Conservation (phyloP, 2,797 vertebrate genomes). For the Orientallactaga sibirica region DNA sequence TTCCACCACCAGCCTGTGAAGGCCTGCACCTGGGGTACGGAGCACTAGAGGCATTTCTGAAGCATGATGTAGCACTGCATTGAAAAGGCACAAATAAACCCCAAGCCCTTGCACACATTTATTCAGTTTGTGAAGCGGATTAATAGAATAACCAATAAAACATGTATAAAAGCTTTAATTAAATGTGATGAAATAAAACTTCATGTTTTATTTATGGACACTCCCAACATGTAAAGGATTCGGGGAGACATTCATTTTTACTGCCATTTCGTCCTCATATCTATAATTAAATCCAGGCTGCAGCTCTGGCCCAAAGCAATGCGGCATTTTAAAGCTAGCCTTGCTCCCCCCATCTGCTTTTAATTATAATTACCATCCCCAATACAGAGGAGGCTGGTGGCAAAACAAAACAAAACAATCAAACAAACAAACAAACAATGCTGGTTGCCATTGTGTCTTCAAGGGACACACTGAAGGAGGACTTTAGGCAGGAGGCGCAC, state of each 20-base stretch:
- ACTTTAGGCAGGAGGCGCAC: slow-evolving; percentile 63
- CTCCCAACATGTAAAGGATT: slow-evolving; percentile 83
- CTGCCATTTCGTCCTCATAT: slow-evolving; percentile 79
- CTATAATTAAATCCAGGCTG: slow-evolving; percentile 85
- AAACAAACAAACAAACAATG: slow-evolving; percentile 80
- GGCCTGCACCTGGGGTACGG: slow-evolving; percentile 49
- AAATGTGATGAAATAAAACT: slow-evolving; percentile 83
- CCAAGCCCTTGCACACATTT: slow-evolving; percentile 70
- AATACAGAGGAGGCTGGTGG: slow-evolving; percentile 73
- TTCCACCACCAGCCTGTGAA: neutral
- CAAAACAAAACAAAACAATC: slow-evolving; percentile 79
- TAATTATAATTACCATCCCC: slow-evolving; percentile 83
- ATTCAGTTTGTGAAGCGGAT: slow-evolving; percentile 74
- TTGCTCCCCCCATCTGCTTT: slow-evolving; percentile 79
- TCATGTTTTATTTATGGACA: slow-evolving; percentile 87
- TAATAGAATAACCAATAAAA: slow-evolving; percentile 83
- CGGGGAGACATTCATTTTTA: slow-evolving; percentile 79
- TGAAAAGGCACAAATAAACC: slow-evolving; percentile 70
- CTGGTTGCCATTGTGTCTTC: slow-evolving; percentile 71
- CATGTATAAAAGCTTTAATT: slow-evolving; percentile 86
- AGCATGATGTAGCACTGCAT: slow-evolving; percentile 34
- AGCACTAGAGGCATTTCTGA: slow-evolving; percentile 54
- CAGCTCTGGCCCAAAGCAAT: slow-evolving; percentile 77
- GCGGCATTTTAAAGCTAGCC: slow-evolving; percentile 80
- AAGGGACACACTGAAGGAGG: slow-evolving; percentile 61